Percentiles rank a stretch among this genome's conserved stretches.
phyloP scores from a whole-genome alignment of 1,140 invertebrate genomes.

The Xylocopa sonorina region DNA sequence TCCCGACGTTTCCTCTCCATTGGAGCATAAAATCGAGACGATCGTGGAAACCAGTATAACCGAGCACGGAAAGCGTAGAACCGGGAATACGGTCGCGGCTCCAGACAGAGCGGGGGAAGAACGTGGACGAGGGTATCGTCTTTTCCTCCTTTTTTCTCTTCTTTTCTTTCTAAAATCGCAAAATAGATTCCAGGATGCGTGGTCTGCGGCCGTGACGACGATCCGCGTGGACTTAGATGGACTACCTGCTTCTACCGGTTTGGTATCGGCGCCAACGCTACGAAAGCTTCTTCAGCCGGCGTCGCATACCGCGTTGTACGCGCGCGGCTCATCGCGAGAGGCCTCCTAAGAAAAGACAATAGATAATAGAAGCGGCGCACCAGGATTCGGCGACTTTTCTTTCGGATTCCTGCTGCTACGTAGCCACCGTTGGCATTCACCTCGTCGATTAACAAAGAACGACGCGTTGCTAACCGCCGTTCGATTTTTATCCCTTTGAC shows the following conservation, averaged over 20 bases:
- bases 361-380: conserved; percentile 53
- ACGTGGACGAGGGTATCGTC: no score
- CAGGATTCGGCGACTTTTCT: conserved; percentile 28
- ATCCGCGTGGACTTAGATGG: conserved; percentile 63
- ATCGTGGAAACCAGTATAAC: not conserved
- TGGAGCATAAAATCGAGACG: not conserved
- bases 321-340: conserved; percentile 34
- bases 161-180: conserved; percentile 38
- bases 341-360: conserved; percentile 52
- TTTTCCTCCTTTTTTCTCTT: no score
- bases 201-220: conserved; percentile 20
- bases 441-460: not conserved
- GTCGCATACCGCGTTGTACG: conserved; percentile 54
- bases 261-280: conserved; percentile 67
- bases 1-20: not conserved
- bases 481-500: no score
- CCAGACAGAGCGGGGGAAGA: conserved; percentile 31
- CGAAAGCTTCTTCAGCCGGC: conserved; percentile 47
- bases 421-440: not conserved
- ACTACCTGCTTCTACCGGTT: conserved; percentile 71
- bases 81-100: not conserved
- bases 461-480: not conserved
- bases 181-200: conserved; percentile 38
- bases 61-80: not conserved
- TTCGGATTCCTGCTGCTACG: conserved; percentile 15